Conservation (phyloP, 2,797 vertebrate genomes). For the Thalassophryne amazonica region DNA sequence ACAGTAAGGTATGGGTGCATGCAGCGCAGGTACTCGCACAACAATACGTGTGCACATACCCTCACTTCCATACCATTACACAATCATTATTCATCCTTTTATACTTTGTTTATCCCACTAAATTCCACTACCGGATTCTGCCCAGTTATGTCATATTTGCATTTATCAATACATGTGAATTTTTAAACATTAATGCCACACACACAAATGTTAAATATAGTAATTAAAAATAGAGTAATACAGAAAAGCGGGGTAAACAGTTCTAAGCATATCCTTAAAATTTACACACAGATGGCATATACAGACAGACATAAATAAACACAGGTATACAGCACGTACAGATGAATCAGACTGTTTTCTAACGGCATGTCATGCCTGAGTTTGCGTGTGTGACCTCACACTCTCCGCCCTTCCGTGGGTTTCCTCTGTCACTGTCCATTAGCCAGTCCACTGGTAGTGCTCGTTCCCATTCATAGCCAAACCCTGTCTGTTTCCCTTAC, state of each 20-base stretch:
- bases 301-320: conserved; percentile 19
- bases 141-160: conserved; percentile 50
- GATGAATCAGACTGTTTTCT: conserved; percentile 48
- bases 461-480: conserved; percentile 44
- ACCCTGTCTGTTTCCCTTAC: conserved; percentile 11
- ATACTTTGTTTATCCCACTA: conserved; percentile 48
- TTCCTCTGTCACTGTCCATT: conserved; percentile 51
- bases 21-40: conserved; percentile 12
- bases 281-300: background rate
- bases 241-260: conserved; percentile 24
- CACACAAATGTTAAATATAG: background rate
- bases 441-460: conserved; percentile 31
- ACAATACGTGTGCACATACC: conserved; percentile 1
- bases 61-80: conserved; percentile 8
- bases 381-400: conserved; percentile 60
- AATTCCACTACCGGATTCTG: conserved; percentile 81
- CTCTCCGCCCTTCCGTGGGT: conserved; percentile 41
- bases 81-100: conserved; percentile 42
- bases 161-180: conserved; percentile 4
- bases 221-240: background rate
- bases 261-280: background rate
- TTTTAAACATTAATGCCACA: background rate
- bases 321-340: conserved; percentile 65
- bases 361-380: conserved; percentile 70
- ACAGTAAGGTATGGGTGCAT: conserved; percentile 91